These are phyloP conservation scores for Vespertilio murinus DNA, from an alignment of 2,797 vertebrate genomes.

Conservation along the genomic window DNA sequence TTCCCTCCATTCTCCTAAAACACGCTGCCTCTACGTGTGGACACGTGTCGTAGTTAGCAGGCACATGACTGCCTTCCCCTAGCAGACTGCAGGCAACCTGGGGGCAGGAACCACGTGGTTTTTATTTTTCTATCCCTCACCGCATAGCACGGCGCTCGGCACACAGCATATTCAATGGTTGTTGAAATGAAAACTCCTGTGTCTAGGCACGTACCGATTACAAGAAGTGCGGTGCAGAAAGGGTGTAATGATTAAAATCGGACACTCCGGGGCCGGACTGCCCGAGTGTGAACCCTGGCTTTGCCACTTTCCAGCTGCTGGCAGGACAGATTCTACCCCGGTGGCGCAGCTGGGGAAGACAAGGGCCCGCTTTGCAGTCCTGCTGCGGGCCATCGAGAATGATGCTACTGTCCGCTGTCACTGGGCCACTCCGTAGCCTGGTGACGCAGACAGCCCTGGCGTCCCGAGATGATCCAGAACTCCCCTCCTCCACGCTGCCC, in stretches of 20 bases:
- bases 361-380: neutral
- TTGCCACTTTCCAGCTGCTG: neutral
- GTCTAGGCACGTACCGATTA: neutral
- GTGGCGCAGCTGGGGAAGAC: neutral
- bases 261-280: neutral
- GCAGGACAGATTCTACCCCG: neutral
- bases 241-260: neutral
- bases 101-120: neutral
- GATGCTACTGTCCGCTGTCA: neutral
- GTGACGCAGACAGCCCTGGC: neutral
- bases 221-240: neutral
- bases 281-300: neutral
- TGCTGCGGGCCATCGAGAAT: neutral
- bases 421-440: neutral
- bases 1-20: neutral
- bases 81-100: neutral
- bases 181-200: neutral
- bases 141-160: neutral
- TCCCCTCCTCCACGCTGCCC: neutral
- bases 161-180: neutral
- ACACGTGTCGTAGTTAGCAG: neutral
- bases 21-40: fast-evolving
- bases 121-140: neutral
- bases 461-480: neutral
- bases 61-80: neutral